Evolutionary conservation across 2,797 vertebrate species (phyloP).

Genomic region (Hirundo rustica): DNA sequence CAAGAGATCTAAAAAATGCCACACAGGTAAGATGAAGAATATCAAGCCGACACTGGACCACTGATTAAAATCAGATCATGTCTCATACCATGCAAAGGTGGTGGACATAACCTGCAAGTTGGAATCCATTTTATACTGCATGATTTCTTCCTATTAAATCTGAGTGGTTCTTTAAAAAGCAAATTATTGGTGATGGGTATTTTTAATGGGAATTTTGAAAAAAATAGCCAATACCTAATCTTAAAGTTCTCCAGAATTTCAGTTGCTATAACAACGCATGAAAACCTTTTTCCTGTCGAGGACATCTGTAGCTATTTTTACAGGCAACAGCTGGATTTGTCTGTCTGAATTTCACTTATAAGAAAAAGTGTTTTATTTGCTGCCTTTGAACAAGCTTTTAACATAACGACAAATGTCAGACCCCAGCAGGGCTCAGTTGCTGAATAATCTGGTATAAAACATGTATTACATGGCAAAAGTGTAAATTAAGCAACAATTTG

Average conservation of each 20-base stretch:
- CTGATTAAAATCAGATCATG: background rate
- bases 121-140: background rate
- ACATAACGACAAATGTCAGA: constrained; percentile 63
- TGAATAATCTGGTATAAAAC: background rate
- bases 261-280: constrained; percentile 79
- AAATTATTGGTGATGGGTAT: background rate
- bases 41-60: background rate
- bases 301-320: constrained; percentile 82
- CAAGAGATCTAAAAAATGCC: background rate
- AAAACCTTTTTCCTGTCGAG: constrained; percentile 74
- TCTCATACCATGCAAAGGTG: background rate
- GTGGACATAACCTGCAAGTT: background rate
- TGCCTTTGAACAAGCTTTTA: constrained; percentile 60
- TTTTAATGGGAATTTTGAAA: constrained; percentile 48
- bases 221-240: constrained; percentile 47
- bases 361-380: constrained; percentile 63
- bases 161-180: background rate
- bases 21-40: background rate
- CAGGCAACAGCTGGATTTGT: constrained; percentile 80
- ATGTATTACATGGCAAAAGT: background rate
- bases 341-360: constrained; percentile 71
- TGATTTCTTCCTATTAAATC: background rate
- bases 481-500: background rate
- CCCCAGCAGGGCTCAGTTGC: constrained; percentile 33
- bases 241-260: constrained; percentile 72